Conservation (phyloP, 2,797 vertebrate species). For the Bovichtus diacanthus region DNA sequence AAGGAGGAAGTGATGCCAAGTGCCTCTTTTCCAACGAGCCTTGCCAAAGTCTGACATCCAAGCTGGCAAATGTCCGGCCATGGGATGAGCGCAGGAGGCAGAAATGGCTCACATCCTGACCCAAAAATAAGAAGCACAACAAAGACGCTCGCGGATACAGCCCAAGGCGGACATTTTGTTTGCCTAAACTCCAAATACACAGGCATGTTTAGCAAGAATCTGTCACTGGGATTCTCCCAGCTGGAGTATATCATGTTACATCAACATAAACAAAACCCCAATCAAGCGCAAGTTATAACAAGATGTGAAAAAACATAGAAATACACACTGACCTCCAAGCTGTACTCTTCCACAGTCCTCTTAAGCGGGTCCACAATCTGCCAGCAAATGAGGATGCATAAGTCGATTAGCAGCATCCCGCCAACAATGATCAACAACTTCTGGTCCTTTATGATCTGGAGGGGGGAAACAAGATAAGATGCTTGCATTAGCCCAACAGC, state of each 20-base stretch:
- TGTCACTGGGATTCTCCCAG: constrained; percentile 30
- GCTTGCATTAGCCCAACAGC: constrained; percentile 33
- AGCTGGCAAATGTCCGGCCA: constrained; percentile 75
- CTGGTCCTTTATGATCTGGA: constrained; percentile 99
- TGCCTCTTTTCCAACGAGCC: constrained; percentile 70
- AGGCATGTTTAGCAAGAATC: constrained; percentile 26
- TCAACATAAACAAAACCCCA: constrained; percentile 16
- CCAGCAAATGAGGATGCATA: constrained; percentile 99
- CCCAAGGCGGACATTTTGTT: constrained; percentile 62
- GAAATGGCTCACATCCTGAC: constrained; percentile 79
- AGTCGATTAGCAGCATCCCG: constrained; percentile 98
- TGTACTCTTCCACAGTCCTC: constrained; percentile 97
- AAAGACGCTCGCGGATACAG: constrained; percentile 56
- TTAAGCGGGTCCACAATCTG: constrained; percentile 98
- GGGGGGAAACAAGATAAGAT: constrained; percentile 45
- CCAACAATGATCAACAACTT: constrained; percentile 98
- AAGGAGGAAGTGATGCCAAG: constrained; percentile 62
- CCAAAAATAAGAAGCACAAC: constrained; percentile 79
- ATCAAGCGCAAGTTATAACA: not conserved
- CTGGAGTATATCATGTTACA: constrained; percentile 8
- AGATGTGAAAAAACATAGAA: not conserved
- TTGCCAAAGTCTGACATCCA: constrained; percentile 81
- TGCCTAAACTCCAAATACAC: constrained; percentile 25
- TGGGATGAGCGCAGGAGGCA: constrained; percentile 74
- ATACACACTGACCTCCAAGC: constrained; percentile 92